phyloP scores from a whole-genome alignment of 2,888 invertebrate genomes.

The Lamproptera curius region DNA sequence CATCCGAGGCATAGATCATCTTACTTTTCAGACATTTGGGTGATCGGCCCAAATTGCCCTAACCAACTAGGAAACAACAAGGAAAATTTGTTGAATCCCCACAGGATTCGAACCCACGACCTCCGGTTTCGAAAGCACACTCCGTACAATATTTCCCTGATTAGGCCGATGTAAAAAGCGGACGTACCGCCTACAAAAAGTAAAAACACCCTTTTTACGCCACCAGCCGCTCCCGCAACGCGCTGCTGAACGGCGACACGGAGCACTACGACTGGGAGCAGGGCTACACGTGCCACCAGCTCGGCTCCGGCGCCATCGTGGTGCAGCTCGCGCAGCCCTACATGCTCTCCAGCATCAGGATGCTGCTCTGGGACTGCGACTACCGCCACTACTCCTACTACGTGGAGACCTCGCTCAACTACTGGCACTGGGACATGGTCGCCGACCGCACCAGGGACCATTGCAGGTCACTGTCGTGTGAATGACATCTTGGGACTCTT shows the following conservation, averaged over 20 bases:
- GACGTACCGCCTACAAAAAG: too few species aligned
- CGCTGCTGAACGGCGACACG: slow-evolving; percentile 96
- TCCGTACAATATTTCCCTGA: too few species aligned
- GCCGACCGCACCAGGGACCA: slow-evolving; percentile 91
- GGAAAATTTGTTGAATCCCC: too few species aligned
- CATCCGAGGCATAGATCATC: too few species aligned
- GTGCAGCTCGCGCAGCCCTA: slow-evolving; percentile 98
- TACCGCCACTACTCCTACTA: slow-evolving; percentile 97
- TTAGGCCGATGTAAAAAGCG: too few species aligned
- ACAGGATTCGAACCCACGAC: too few species aligned
- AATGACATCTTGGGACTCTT: too few species aligned
- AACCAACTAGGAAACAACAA: too few species aligned
- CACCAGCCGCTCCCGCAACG: slow-evolving; percentile 90
- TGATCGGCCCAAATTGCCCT: too few species aligned
- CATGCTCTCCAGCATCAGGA: slow-evolving; percentile 91
- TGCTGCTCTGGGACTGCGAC: slow-evolving; percentile 98
- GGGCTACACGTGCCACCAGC: slow-evolving; percentile 98
- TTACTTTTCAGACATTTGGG: too few species aligned
- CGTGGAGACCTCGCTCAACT: slow-evolving; percentile 95
- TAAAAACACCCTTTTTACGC: too few species aligned
- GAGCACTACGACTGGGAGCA: slow-evolving; percentile 99
- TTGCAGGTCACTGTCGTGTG: slow-evolving; percentile 82
- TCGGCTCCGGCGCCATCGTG: slow-evolving; percentile 95
- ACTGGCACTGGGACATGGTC: slow-evolving; percentile 94
- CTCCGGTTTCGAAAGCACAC: too few species aligned